Conservation (phyloP, 1,140 invertebrate species). For the Bactericera cockerelli region DNA sequence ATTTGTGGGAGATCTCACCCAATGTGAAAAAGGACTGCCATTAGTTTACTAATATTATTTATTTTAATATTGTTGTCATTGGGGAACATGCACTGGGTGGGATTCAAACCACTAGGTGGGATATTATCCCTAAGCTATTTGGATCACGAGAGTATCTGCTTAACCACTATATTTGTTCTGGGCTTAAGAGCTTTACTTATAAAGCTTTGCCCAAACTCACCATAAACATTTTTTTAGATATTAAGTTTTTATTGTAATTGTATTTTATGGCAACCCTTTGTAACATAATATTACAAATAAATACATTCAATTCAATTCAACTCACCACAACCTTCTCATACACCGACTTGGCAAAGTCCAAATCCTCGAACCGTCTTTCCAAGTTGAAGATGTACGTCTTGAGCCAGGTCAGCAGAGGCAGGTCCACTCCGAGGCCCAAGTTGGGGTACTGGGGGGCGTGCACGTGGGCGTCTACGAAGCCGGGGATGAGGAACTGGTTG, state of each 20-base stretch:
- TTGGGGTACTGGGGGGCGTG: conserved; percentile 81
- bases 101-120: too few relatives aligned
- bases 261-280: too few relatives aligned
- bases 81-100: too few relatives aligned
- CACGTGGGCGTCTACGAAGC: conserved; percentile 75
- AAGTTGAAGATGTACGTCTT: conserved; percentile 72
- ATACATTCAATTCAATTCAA: too few relatives aligned
- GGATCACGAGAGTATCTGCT: not conserved
- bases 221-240: not conserved
- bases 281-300: too few relatives aligned
- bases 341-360: conserved; percentile 47
- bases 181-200: too few relatives aligned
- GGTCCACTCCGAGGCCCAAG: conserved; percentile 61
- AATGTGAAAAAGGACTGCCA: too few relatives aligned
- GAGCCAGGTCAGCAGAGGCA: conserved; percentile 66
- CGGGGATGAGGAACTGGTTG: conserved; percentile 45
- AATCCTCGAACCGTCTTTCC: conserved; percentile 54
- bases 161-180: not conserved
- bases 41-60: too few relatives aligned
- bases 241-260: too few relatives aligned
- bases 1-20: too few relatives aligned
- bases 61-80: too few relatives aligned
- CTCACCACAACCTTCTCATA: conserved; percentile 68
- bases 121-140: not conserved
- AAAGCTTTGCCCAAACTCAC: not conserved